Evolutionary conservation across 2,797 vertebrate genomes (phyloP).

Genomic region (Hybognathus amarus): DNA sequence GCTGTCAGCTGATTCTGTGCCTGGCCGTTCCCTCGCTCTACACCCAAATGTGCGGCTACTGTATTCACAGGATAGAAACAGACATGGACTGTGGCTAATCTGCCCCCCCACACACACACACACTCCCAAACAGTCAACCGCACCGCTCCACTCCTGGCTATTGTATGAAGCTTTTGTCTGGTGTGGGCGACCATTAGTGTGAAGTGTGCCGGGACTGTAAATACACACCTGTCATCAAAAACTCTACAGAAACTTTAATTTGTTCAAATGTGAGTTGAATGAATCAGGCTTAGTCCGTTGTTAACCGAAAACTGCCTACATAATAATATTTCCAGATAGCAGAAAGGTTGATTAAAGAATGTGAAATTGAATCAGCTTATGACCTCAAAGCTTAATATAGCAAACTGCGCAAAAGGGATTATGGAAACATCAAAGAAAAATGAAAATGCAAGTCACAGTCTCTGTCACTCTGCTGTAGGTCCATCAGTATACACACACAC

Average conservation of each 20-base stretch:
- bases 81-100: slow-evolving; percentile 41
- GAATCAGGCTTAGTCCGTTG: not conserved
- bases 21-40: slow-evolving; percentile 46
- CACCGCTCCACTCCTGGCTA: slow-evolving; percentile 25
- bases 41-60: slow-evolving; percentile 33
- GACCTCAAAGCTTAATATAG: slow-evolving; percentile 74
- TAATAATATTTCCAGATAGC: slow-evolving; percentile 65
- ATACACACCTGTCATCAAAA: slow-evolving; percentile 14
- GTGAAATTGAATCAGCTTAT: slow-evolving; percentile 64
- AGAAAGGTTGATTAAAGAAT: slow-evolving; percentile 68
- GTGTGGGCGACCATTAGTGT: slow-evolving; percentile 29
- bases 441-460: slow-evolving; percentile 57
- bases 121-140: slow-evolving; percentile 24
- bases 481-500: not conserved
- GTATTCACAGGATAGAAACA: slow-evolving; percentile 31
- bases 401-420: slow-evolving; percentile 71
- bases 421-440: slow-evolving; percentile 73
- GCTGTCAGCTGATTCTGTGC: slow-evolving; percentile 55
- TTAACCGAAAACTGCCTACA: slow-evolving; percentile 54
- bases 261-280: not conserved
- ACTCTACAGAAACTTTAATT: not conserved
- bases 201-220: slow-evolving; percentile 7
- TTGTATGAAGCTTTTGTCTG: slow-evolving; percentile 53
- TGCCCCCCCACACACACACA: slow-evolving; percentile 32
- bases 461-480: slow-evolving; percentile 18